A percentile compares a stretch with the other conserved stretches of the same genome.
Evolutionary conservation across 2,888 invertebrate genomes (phyloP).

Genomic region (Caenorhabditis parvicauda): DNA sequence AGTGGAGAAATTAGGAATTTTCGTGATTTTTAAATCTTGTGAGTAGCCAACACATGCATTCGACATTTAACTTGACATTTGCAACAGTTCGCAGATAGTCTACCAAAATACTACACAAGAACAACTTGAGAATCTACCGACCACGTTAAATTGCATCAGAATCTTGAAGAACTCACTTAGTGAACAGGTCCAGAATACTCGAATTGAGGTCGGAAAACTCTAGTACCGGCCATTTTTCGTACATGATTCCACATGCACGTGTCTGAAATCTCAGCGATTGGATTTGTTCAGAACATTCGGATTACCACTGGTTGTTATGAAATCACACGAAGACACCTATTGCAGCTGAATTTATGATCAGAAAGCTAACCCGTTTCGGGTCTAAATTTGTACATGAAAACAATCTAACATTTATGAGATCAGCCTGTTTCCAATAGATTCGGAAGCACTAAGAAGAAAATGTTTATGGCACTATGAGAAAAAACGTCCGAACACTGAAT

Average conservation of each 20-base stretch:
- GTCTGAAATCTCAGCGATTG: conserved; percentile 10
- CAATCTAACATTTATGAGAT: too few relatives aligned
- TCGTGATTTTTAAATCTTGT: neutral
- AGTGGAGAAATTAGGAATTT: neutral
- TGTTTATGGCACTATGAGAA: too few relatives aligned
- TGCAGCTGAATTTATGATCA: neutral
- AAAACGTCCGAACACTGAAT: too few relatives aligned
- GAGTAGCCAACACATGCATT: neutral
- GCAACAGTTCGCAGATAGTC: too few relatives aligned
- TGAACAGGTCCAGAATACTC: conserved; percentile 54
- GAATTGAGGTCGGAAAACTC: conserved; percentile 53
- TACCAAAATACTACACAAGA: too few relatives aligned
- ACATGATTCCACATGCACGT: conserved; percentile 37
- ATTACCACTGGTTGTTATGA: neutral
- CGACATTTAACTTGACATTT: too few relatives aligned
- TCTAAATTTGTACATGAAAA: too few relatives aligned
- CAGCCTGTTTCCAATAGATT: too few relatives aligned
- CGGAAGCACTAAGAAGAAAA: too few relatives aligned
- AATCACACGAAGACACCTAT: too few relatives aligned
- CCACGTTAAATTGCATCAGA: neutral
- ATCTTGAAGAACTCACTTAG: conserved; percentile 31
- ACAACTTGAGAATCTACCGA: neutral
- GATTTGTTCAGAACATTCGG: neutral
- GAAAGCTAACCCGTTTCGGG: too few relatives aligned
- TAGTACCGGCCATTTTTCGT: conserved; percentile 58